Evolutionary conservation across 2,888 invertebrate genomes (phyloP), one percentile per base, ranked within the genome.

Genomic region (Volucella bombylans): DNA sequence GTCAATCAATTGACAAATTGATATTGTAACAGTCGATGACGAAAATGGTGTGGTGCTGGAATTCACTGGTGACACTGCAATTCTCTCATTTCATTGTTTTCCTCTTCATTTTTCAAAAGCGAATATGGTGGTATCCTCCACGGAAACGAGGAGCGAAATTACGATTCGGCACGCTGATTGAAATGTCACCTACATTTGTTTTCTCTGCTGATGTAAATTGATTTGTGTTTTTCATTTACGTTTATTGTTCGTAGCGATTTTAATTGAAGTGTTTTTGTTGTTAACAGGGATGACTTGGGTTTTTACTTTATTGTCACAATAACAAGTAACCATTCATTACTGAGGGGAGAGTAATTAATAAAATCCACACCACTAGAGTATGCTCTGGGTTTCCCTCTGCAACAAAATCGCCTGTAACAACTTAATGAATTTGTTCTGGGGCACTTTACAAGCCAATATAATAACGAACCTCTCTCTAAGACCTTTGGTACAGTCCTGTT

Each of bases 1-100:
- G 77, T 85, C 86, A 85, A 85, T 81, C 86, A 78, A 79, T 86
- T 86, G 86, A 83, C 86, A 87, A 87, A 86, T 86, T 87, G 87
- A 86, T 86, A 87, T 87, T 87, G 87, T 87, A 87, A 87, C 86
- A 81, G 86, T 82, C 86, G 82, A 68, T 83, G 83, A 83, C 83
- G 86, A 87, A 80, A 85, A 80, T 77, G 74, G 71, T 72, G 71
- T 41, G 83, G 55, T 65, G n/a, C 59, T 6, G 31, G 6, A 31
- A 52, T 45, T 52, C 38, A 38, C 67, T 39, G 50, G 57, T 9
- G 9, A 61, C 54, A 41, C 14, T 31, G 68, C 59, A 47, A 31
- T 69, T 69, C 74, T 82, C 50, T 31, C 67, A 69, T 78, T 72
- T 55, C 41, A 11, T 39, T 15, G 72, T 41, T 47, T 8, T 47